A percentile compares a stretch with the other conserved stretches of the same genome.
Conservation (phyloP, 2,797 vertebrate genomes). For the Coregonus sp. region DNA sequence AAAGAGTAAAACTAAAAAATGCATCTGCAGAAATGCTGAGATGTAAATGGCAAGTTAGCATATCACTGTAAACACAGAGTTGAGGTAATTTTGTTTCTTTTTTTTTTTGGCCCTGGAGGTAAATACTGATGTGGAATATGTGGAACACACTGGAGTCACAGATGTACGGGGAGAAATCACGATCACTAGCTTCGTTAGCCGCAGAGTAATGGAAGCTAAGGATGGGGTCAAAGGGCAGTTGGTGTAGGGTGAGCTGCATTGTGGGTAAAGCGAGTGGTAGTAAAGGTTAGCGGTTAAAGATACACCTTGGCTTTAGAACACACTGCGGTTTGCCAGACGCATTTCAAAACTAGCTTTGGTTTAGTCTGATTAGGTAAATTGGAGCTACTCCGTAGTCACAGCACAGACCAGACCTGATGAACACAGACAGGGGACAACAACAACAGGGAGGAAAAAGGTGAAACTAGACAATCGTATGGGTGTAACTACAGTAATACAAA, state of each 20-base stretch:
- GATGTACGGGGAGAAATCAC: background rate
- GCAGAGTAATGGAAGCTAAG: conserved; percentile 27
- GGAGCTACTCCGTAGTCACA: conserved; percentile 51
- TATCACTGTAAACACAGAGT: conserved; percentile 71
- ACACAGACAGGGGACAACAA: conserved; percentile 39
- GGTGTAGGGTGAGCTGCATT: conserved; percentile 41
- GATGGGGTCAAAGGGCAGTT: conserved; percentile 37
- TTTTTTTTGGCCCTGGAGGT: conserved; percentile 14
- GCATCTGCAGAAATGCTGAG: conserved; percentile 27
- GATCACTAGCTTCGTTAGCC: background rate
- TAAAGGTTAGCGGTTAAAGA: conserved; percentile 66
- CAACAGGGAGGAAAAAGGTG: conserved; percentile 4
- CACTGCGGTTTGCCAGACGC: conserved; percentile 31
- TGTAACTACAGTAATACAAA: conserved; percentile 42
- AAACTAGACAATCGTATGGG: conserved; percentile 38
- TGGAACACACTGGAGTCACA: conserved; percentile 17
- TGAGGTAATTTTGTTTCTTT: conserved; percentile 71
- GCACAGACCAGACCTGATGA: conserved; percentile 55
- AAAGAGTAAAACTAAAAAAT: conserved; percentile 60
- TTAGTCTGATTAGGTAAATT: conserved; percentile 60
- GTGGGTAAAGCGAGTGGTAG: conserved; percentile 57
- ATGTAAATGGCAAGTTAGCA: conserved; percentile 58
- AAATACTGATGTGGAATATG: conserved; percentile 30
- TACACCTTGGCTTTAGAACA: background rate
- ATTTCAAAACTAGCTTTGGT: conserved; percentile 77